Evolutionary conservation across 2,113 vertebrate species (phyloP).

Genomic region (Cryptotis parvus): DNA sequence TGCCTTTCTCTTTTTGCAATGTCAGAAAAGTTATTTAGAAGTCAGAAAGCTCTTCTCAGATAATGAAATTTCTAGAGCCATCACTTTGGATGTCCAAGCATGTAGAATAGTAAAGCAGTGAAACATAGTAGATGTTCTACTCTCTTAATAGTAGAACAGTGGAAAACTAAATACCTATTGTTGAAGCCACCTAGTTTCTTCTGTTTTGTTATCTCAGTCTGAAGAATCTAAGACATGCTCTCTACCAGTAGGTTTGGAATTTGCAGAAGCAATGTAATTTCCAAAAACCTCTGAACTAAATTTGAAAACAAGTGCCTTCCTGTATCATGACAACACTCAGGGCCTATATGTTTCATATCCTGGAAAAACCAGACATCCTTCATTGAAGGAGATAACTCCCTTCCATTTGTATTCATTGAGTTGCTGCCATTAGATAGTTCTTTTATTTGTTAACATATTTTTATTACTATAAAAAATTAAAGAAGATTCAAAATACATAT

Average conservation of each 20-base stretch:
- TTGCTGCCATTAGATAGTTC: neutral
- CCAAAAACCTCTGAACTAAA: neutral
- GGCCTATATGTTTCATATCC: neutral
- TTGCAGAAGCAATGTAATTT: neutral
- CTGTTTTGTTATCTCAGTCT: neutral
- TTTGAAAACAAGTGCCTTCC: neutral
- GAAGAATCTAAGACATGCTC: neutral
- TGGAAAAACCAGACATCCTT: neutral
- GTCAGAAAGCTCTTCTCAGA: too few relatives aligned
- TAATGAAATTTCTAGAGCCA: neutral
- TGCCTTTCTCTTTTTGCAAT: neutral
- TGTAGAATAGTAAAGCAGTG: too few relatives aligned
- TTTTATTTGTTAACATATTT: neutral
- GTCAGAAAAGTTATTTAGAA: neutral
- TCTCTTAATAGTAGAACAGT: neutral
- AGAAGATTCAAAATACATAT: neutral
- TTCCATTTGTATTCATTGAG: neutral
- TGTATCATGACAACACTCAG: neutral
- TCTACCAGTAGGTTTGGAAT: neutral
- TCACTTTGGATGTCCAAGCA: neutral
- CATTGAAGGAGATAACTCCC: neutral
- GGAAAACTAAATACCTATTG: neutral
- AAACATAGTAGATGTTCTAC: too few relatives aligned
- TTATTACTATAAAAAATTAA: neutral
- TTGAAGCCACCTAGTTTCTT: neutral